Evolutionary conservation across 2,113 vertebrate genomes (phyloP).

Genomic region (Nettapus auritus): DNA sequence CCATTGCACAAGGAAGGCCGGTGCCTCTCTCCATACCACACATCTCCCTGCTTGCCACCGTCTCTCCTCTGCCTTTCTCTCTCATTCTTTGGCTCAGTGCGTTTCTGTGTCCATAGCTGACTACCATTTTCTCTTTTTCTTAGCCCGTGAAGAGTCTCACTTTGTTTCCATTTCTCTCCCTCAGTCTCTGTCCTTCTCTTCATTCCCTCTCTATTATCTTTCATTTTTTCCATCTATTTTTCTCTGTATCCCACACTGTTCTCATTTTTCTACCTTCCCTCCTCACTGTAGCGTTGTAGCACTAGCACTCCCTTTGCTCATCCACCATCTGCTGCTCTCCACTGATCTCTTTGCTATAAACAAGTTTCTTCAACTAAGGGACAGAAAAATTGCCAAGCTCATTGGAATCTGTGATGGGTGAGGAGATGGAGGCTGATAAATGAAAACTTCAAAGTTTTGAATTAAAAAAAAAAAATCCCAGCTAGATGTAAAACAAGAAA

Average conservation of each 20-base stretch:
- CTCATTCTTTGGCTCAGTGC: neutral
- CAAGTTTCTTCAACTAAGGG: slow-evolving; percentile 48
- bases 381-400: slow-evolving; percentile 46
- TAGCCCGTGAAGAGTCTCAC: neutral
- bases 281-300: neutral
- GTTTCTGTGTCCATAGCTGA: neutral
- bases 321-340: slow-evolving; percentile 49
- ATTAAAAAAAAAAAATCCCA: neutral
- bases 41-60: neutral
- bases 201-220: neutral
- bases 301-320: slow-evolving; percentile 21
- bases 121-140: slow-evolving; percentile 7
- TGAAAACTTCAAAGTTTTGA: slow-evolving; percentile 65
- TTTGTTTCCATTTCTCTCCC: neutral
- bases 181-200: neutral
- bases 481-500: slow-evolving; percentile 63
- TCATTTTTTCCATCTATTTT: neutral
- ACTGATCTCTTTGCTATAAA: slow-evolving; percentile 44
- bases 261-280: slow-evolving; percentile 6
- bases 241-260: neutral
- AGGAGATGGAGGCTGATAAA: slow-evolving; percentile 46
- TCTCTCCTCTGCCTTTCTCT: neutral
- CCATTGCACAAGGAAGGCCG: slow-evolving; percentile 10
- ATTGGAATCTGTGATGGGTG: slow-evolving; percentile 46
- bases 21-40: neutral